Evolutionary conservation across 2,888 invertebrate species (phyloP), one percentile per base, ranked within the genome.

Genomic region (Carterocephalus palaemon): DNA sequence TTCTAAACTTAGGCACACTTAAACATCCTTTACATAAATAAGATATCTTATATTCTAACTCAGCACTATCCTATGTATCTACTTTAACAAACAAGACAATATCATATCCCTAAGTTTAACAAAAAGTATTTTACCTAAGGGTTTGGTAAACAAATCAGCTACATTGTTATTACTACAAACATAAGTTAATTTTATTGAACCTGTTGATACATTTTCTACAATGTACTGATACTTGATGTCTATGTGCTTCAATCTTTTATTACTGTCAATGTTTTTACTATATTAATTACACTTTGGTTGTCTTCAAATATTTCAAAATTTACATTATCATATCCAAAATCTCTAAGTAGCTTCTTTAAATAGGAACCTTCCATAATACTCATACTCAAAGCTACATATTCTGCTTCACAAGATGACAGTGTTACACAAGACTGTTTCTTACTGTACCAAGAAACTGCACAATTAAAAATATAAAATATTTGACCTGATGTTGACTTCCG

Each of bases 401-500:
- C 39, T n/a, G 39, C 28, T 29, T 39, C 39, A 29, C 19, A 17
- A 16, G 39, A 28, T 29, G 39, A 39, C 7, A 39, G 13, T 17
- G 29, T 17, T n/a, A 39, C 39, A 39, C 19, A 28, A n/a, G 42
- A 49, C 28, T 47, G 47, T n/a, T n/a, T n/a, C n/a, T n/a, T n/a
- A n/a, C n/a, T n/a, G n/a, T n/a, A n/a, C n/a, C n/a, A n/a, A n/a
- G n/a, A n/a, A n/a, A n/a, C n/a, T n/a, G n/a, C n/a, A n/a, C n/a
- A n/a, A n/a, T n/a, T n/a, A n/a, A n/a, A n/a, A n/a, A n/a, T n/a
- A n/a, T n/a, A n/a, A n/a, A n/a, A n/a, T n/a, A n/a, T n/a, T n/a
- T n/a, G n/a, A n/a, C n/a, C n/a, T n/a, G n/a, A n/a, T n/a, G n/a
- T n/a, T n/a, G n/a, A n/a, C n/a, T n/a, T n/a, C n/a, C n/a, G n/a